phyloP scores from a whole-genome alignment of 1,140 invertebrate genomes.

The Drosophila pallidifrons region DNA sequence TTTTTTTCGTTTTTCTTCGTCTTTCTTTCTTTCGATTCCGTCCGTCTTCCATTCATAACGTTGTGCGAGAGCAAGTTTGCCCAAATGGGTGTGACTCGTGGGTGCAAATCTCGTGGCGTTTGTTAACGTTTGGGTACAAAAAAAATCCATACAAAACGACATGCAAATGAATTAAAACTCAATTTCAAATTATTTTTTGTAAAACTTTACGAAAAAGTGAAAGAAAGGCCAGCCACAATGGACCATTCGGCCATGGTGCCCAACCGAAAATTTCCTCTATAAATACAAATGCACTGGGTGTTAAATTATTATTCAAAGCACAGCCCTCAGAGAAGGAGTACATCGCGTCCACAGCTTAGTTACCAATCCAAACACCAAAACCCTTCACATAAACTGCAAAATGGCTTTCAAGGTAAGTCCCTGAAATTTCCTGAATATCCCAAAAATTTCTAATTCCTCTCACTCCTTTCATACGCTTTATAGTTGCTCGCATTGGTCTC shows the following conservation, averaged over 20 bases:
- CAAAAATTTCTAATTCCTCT: neutral
- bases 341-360: conserved; percentile 48
- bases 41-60: conserved; percentile 67
- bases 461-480: no score
- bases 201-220: conserved; percentile 73
- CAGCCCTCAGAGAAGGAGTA: conserved; percentile 73
- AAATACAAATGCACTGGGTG: conserved; percentile 74
- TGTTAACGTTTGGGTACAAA: conserved; percentile 36
- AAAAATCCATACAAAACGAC: conserved; percentile 48
- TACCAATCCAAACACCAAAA: conserved; percentile 41
- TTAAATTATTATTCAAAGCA: conserved; percentile 81
- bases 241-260: conserved; percentile 40
- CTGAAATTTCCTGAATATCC: neutral
- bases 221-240: conserved; percentile 73
- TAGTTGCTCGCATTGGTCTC: conserved; percentile 64
- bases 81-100: conserved; percentile 76
- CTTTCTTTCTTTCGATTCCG: conserved; percentile 36
- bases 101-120: conserved; percentile 67
- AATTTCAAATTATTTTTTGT: conserved; percentile 59
- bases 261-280: conserved; percentile 65
- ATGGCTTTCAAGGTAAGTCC: conserved; percentile 82
- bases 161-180: conserved; percentile 71
- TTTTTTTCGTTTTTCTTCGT: conserved; percentile 8
- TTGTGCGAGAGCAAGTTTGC: conserved; percentile 43
- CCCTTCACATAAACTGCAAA: conserved; percentile 50